Conservation (phyloP, 2,797 vertebrate genomes). For the Artibeus jamaicensis region DNA sequence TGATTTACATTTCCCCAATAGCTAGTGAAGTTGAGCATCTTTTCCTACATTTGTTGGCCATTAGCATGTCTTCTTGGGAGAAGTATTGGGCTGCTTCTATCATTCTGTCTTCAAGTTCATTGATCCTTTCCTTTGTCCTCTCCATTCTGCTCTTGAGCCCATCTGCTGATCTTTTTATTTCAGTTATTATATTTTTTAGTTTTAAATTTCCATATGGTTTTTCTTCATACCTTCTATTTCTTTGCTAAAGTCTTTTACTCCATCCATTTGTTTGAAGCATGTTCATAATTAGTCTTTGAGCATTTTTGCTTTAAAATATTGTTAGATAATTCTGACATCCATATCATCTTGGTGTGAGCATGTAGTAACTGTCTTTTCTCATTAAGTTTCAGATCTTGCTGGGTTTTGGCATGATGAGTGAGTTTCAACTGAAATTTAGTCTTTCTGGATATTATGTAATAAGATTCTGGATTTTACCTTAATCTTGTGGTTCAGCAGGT, state of each 20-base stretch:
- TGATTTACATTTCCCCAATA: not conserved
- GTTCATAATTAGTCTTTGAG: not conserved
- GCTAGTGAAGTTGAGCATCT: not conserved
- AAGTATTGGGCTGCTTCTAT: not conserved
- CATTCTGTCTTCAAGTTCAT: not conserved
- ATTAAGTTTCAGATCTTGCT: not conserved
- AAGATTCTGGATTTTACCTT: slow-evolving; percentile 4
- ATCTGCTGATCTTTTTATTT: slow-evolving; percentile 10
- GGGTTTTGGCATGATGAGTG: not conserved
- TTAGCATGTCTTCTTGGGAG: not conserved
- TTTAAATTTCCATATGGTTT: slow-evolving; percentile 21
- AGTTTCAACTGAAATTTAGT: not conserved
- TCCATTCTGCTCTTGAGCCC: not conserved
- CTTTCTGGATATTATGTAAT: not conserved
- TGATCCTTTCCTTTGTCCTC: not conserved
- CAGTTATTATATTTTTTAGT: not conserved
- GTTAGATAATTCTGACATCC: not conserved
- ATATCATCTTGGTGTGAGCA: not conserved
- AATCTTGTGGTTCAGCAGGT: not conserved
- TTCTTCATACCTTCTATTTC: not conserved
- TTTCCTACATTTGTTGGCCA: not conserved
- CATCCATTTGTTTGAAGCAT: not conserved
- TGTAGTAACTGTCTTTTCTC: not conserved
- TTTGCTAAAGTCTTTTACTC: not conserved
- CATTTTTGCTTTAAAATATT: slow-evolving; percentile 7